Conservation (phyloP, 2,797 vertebrate species). For the Amblyraja radiata region DNA sequence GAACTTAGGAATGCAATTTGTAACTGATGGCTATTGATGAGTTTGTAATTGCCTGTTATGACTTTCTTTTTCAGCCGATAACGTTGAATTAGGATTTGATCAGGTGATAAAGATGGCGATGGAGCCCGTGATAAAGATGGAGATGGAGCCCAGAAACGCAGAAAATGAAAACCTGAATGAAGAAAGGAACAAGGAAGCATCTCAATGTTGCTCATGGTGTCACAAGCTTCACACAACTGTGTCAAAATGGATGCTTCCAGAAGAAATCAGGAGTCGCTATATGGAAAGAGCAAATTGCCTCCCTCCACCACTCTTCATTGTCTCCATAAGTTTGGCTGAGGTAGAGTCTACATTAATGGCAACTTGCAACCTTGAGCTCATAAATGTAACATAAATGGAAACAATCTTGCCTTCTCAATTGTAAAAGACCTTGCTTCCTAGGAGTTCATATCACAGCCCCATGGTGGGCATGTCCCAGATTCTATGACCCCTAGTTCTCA, state of each 20-base stretch:
- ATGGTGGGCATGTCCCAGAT: no score
- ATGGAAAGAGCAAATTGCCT: conserved; percentile 74
- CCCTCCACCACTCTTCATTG: conserved; percentile 80
- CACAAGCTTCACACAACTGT: conserved; percentile 61
- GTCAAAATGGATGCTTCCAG: conserved; percentile 78
- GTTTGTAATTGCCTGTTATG: neutral
- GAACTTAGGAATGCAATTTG: neutral
- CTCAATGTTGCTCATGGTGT: conserved; percentile 46
- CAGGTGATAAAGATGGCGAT: neutral
- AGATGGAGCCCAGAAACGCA: neutral
- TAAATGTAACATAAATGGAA: neutral
- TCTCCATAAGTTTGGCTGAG: conserved; percentile 74
- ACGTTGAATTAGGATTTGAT: conserved; percentile 11
- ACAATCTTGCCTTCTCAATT: neutral
- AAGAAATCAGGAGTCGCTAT: conserved; percentile 55
- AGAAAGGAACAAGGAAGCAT: neutral
- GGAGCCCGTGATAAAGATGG: neutral
- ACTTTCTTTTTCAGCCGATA: conserved; percentile 4
- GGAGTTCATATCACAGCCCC: neutral
- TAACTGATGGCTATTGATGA: neutral
- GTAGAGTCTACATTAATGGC: conserved; percentile 48
- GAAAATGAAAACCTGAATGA: conserved; percentile 24
- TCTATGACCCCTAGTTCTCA: neutral
- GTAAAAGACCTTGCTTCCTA: neutral
- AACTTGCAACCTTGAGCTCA: neutral